Evolutionary conservation across 2,797 vertebrate genomes (phyloP).

Genomic region (Leptatherina wallacei): DNA sequence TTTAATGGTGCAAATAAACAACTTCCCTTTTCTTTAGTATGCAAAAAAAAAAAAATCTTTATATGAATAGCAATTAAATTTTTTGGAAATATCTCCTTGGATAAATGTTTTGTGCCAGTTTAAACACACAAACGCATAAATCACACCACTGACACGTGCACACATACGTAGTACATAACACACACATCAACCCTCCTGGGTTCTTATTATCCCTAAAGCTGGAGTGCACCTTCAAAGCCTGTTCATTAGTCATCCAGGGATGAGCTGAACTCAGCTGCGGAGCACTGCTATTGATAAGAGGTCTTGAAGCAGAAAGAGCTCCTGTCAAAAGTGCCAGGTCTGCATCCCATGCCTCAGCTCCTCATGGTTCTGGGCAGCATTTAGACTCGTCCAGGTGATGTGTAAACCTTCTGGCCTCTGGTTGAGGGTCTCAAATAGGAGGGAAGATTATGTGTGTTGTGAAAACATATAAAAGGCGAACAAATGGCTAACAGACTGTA

Average conservation of each 20-base stretch:
- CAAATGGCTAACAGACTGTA: neutral
- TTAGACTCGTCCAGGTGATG: conserved; percentile 44
- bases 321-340: conserved; percentile 48
- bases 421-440: conserved; percentile 9
- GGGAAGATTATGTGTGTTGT: neutral
- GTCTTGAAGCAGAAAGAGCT: conserved; percentile 63
- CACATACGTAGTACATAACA: conserved; percentile 8
- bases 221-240: conserved; percentile 57
- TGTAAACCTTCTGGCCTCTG: neutral
- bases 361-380: conserved; percentile 84
- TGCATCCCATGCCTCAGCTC: conserved; percentile 14
- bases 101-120: conserved; percentile 1
- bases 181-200: conserved; percentile 51
- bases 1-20: neutral
- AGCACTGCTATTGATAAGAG: conserved; percentile 58
- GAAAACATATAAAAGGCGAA: neutral
- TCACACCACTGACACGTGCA: conserved; percentile 4
- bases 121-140: conserved; percentile 17
- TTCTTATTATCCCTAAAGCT: conserved; percentile 71
- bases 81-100: neutral
- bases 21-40: neutral
- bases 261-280: conserved; percentile 47
- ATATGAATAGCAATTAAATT: neutral
- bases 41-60: neutral
- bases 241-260: conserved; percentile 72